These are phyloP conservation scores for Ganaspis sp. DNA, from an alignment of 1,140 invertebrate genomes.

Conservation along the genomic window DNA sequence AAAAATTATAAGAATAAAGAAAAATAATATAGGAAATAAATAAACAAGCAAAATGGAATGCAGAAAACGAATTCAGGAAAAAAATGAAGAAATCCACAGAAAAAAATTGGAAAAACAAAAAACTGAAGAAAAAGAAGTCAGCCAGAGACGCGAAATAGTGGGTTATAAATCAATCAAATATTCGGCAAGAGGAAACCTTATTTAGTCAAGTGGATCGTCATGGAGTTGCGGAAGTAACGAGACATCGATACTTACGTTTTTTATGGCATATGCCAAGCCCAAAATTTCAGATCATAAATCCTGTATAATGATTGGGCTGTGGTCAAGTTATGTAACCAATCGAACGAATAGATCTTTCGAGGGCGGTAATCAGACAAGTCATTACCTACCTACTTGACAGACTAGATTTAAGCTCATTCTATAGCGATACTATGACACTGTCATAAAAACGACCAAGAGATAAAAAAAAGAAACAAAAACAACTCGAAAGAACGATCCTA, in stretches of 20 bases:
- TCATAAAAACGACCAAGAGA: neutral
- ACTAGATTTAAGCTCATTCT: slow-evolving; percentile 39
- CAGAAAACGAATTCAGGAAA: no score
- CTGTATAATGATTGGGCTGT: slow-evolving; percentile 48
- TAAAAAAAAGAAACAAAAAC: neutral
- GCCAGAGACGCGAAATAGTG: no score
- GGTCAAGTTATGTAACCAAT: slow-evolving; percentile 47
- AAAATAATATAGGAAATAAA: no score
- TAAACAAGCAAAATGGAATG: no score
- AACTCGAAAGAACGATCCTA: neutral
- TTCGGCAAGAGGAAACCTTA: no score
- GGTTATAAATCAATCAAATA: no score
- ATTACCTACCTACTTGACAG: slow-evolving; percentile 49
- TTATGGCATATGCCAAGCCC: slow-evolving; percentile 51
- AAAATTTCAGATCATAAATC: slow-evolving; percentile 56
- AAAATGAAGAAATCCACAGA: no score
- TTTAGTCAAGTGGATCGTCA: neutral
- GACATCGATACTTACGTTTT: slow-evolving; percentile 48
- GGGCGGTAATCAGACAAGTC: slow-evolving; percentile 43
- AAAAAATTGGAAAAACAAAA: no score
- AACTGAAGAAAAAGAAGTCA: no score
- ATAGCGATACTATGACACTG: neutral
- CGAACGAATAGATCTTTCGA: slow-evolving; percentile 47
- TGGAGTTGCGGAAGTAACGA: slow-evolving; percentile 49
- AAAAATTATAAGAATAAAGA: no score